A percentile compares a stretch with the other conserved stretches of the same genome.
Conservation (phyloP, 1,140 invertebrate genomes). For the Calosoma granatense region DNA sequence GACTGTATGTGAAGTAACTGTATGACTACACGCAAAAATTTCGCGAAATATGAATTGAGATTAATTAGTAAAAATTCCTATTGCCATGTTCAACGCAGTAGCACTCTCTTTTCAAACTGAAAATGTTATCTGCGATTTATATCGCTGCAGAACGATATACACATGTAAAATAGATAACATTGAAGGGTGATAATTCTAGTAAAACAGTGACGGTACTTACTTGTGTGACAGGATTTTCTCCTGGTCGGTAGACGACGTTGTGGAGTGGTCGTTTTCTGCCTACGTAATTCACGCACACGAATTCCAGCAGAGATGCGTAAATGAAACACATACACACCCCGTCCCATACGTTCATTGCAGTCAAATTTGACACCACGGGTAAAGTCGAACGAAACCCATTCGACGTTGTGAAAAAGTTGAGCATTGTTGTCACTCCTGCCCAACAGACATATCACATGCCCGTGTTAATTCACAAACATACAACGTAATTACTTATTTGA, state of each 20-base stretch:
- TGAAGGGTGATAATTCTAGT: no score
- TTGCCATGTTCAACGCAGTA: no score
- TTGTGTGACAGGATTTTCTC: constrained; percentile 84
- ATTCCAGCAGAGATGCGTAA: constrained; percentile 85
- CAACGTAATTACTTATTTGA: no score
- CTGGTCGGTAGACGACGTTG: constrained; percentile 79
- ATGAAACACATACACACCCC: constrained; percentile 95
- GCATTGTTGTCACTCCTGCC: constrained; percentile 88
- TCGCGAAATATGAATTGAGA: no score
- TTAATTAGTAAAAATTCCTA: no score
- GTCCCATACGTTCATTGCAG: constrained; percentile 94
- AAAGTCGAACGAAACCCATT: constrained; percentile 80
- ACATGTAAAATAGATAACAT: no score
- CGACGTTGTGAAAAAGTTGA: constrained; percentile 94
- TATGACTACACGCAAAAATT: no score
- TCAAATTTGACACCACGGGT: constrained; percentile 86
- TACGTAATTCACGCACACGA: constrained; percentile 91
- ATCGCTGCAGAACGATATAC: no score
- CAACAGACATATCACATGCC: constrained; percentile 16
- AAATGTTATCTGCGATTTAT: no score
- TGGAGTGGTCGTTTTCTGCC: constrained; percentile 80
- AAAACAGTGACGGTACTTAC: constrained; percentile 38
- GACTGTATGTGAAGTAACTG: no score
- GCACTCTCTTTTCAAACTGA: no score
- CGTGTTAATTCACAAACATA: background rate